Conservation (phyloP, 2,888 invertebrate genomes). For the Thalpophila matura region DNA sequence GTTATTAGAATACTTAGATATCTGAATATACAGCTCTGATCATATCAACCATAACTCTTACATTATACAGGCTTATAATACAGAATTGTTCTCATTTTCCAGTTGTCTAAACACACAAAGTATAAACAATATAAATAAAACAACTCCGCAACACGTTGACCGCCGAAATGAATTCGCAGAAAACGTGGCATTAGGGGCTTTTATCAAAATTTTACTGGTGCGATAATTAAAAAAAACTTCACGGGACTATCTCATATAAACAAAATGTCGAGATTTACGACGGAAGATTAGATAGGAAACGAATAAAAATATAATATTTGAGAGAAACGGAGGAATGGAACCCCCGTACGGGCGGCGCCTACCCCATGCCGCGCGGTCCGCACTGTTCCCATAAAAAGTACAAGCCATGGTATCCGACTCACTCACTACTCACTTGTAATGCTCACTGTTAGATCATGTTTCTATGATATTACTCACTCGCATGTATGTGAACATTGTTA, state of each 20-base stretch:
- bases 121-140: conserved; percentile 25
- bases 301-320: conserved; percentile 68
- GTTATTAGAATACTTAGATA: conserved; percentile 19
- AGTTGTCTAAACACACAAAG: conserved; percentile 40
- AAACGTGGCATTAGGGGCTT: conserved; percentile 56
- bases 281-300: conserved; percentile 70
- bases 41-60: conserved; percentile 34
- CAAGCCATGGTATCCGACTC: conserved; percentile 46
- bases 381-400: conserved; percentile 47
- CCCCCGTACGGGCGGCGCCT: conserved; percentile 73
- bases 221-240: conserved; percentile 63
- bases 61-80: conserved; percentile 7
- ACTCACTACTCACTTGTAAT: conserved; percentile 53
- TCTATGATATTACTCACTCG: conserved; percentile 47
- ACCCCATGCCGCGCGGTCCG: conserved; percentile 72
- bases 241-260: conserved; percentile 60
- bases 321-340: conserved; percentile 58
- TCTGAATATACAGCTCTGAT: conserved; percentile 23
- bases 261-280: conserved; percentile 71
- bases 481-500: conserved; percentile 35
- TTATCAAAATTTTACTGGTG: conserved; percentile 61
- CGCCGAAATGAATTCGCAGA: conserved; percentile 50
- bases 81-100: conserved; percentile 32
- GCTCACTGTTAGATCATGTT: conserved; percentile 50
- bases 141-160: conserved; percentile 8